Evolutionary conservation across 2,888 invertebrate genomes (phyloP), one percentile per base, ranked within the genome.

Genomic region (Phoronis australis): DNA sequence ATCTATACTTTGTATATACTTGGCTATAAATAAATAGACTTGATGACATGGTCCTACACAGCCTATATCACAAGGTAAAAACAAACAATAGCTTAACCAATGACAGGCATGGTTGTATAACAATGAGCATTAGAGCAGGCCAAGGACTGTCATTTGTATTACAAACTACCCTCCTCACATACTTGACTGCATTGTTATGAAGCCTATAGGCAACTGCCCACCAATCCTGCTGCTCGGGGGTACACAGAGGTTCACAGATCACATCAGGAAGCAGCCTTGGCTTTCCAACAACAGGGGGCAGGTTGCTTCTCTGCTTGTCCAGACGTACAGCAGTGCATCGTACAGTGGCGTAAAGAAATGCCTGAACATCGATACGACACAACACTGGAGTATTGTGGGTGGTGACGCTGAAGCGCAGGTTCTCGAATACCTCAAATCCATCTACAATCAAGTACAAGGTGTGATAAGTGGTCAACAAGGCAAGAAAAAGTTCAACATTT

Each of bases 331-430:
- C 61, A 4, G 66, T 56, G 60, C 64, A 68, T 53, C 69, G 68
- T 26, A 80, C 80, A 48, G 81, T 69, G 1, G 80, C 80, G 69
- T 87, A 89, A 3, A 93, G 80, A 69, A 90, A 93, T 18, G 88
- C 84, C 66, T 90, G 85, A 4, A 58, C 52, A 23, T 38, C 42
- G 15, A 43, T 31, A 31, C 15, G 9, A 31, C n/a, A n/a, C n/a
- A n/a, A n/a, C n/a, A n/a, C n/a, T n/a, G n/a, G n/a, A n/a, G n/a
- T n/a, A n/a, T n/a, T n/a, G n/a, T n/a, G n/a, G n/a, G n/a, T n/a
- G n/a, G n/a, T n/a, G n/a, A n/a, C n/a, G n/a, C n/a, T n/a, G n/a
- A n/a, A n/a, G n/a, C n/a, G 65, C 41, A 75, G 60, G 25, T 66
- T 65, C 37, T 68, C 64, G 59, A 73, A 71, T 27, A 73, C 47